Percentiles rank a stretch among this genome's conserved stretches.
Evolutionary conservation across 2,113 vertebrate species (phyloP).

Genomic region (Oreotrochilus melanogaster): DNA sequence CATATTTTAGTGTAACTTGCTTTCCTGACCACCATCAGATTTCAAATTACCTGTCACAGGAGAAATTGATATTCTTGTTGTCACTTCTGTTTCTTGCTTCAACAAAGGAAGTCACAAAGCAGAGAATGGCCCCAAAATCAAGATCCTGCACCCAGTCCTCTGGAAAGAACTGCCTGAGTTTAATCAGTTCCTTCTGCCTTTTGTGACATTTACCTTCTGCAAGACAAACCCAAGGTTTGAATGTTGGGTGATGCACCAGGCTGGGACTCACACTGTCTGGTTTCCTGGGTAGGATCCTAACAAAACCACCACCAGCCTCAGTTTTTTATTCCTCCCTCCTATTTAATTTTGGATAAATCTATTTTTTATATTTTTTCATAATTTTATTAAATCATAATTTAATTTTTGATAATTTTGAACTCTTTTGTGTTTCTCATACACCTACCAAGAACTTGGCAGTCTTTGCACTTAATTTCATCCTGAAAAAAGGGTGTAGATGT

Average conservation of each 20-base stretch:
- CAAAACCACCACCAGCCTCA: not conserved
- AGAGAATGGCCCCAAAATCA: accelerated
- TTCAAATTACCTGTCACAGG: not conserved
- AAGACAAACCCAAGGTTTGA: not conserved
- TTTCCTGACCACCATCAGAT: not conserved
- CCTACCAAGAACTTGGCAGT: not conserved
- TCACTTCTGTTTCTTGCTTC: not conserved
- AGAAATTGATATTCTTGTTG: not conserved
- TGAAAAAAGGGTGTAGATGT: not conserved
- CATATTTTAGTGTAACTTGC: not conserved
- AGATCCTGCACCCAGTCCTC: not conserved
- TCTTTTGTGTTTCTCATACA: not conserved
- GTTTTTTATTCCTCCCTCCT: not conserved
- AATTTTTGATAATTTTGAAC: not conserved
- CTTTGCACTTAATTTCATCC: not conserved
- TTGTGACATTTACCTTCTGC: not conserved
- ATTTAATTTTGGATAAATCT: not conserved
- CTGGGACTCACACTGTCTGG: not conserved
- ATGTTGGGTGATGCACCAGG: not conserved
- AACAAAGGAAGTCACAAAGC: not conserved
- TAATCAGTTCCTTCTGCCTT: not conserved
- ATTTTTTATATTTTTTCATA: no score
- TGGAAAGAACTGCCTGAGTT: not conserved
- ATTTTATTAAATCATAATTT: no score
- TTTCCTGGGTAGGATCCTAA: not conserved